These are phyloP conservation scores for Palythoa caribaeorum DNA, from an alignment of 92 coral and sea anemone genomes.

Conservation along the genomic window DNA sequence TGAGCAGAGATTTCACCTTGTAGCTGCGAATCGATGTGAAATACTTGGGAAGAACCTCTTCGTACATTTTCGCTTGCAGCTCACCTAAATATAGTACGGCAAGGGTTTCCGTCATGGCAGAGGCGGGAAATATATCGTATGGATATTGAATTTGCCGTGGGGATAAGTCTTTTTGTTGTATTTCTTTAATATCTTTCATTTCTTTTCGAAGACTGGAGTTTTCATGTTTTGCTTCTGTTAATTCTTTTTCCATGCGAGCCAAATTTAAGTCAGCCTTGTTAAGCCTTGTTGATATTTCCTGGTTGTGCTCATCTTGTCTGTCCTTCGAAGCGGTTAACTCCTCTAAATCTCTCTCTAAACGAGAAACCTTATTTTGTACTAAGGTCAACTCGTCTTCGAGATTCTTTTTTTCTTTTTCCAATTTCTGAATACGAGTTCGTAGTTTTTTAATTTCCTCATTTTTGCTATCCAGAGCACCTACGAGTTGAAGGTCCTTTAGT, in stretches of 20 bases:
- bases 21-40: slow-evolving; percentile 48
- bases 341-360: slow-evolving; percentile 40
- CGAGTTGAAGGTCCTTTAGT: slow-evolving; percentile 50
- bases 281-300: slow-evolving; percentile 8
- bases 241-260: slow-evolving; percentile 40
- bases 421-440: slow-evolving; percentile 33
- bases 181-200: slow-evolving; percentile 31
- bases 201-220: slow-evolving; percentile 43
- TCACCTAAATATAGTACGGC: slow-evolving; percentile 42
- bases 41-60: slow-evolving; percentile 45
- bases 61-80: slow-evolving; percentile 48
- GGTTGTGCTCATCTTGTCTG: slow-evolving; percentile 36
- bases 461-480: slow-evolving; percentile 2
- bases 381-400: slow-evolving; percentile 50
- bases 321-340: slow-evolving; percentile 23
- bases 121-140: not conserved
- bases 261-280: not conserved
- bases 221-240: slow-evolving; percentile 51
- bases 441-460: slow-evolving; percentile 48
- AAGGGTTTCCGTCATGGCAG: not conserved
- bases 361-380: slow-evolving; percentile 24
- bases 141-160: slow-evolving; percentile 20
- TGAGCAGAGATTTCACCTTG: slow-evolving; percentile 32
- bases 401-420: slow-evolving; percentile 49
- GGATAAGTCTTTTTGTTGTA: not conserved